phyloP scores from a whole-genome alignment of 2,113 vertebrate genomes.

The Boleophthalmus pectinirostris region DNA sequence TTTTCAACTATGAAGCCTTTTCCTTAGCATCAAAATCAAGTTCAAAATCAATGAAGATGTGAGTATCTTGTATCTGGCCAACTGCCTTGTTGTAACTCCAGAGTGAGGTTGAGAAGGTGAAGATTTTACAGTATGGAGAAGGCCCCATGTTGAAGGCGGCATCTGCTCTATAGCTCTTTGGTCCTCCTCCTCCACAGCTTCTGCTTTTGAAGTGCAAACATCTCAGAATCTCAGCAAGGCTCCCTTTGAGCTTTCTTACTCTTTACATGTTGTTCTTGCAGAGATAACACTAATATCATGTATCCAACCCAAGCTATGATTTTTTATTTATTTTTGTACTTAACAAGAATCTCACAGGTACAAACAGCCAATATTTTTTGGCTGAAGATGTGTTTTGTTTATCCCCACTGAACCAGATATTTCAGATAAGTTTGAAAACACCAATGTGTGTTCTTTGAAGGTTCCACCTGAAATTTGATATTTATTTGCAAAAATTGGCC shows the following conservation, averaged over 20 bases:
- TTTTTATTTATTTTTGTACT: not conserved
- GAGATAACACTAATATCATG: not conserved
- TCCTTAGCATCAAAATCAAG: too few relatives aligned
- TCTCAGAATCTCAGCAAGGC: not conserved
- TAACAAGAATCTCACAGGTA: constrained; percentile 1
- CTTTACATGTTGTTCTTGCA: constrained; percentile 3
- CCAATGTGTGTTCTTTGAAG: not conserved
- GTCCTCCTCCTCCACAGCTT: constrained; percentile 7
- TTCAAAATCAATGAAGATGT: too few relatives aligned
- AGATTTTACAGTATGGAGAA: not conserved
- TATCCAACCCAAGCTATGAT: not conserved
- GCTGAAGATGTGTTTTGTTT: not conserved
- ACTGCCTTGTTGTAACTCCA: not conserved
- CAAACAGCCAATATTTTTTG: not conserved
- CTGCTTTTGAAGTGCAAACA: constrained; percentile 24
- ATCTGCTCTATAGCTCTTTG: constrained; percentile 5
- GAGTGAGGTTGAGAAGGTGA: not conserved
- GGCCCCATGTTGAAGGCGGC: constrained; percentile 12
- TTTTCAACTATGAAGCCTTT: too few relatives aligned
- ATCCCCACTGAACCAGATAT: not conserved
- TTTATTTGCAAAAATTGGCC: not conserved
- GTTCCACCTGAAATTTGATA: not conserved
- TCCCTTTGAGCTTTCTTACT: not conserved
- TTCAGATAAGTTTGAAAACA: not conserved
- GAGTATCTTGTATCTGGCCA: too few relatives aligned